These are phyloP conservation scores for Drosophila affinis DNA, from an alignment of 2,888 invertebrate species.

Conservation along the genomic window DNA sequence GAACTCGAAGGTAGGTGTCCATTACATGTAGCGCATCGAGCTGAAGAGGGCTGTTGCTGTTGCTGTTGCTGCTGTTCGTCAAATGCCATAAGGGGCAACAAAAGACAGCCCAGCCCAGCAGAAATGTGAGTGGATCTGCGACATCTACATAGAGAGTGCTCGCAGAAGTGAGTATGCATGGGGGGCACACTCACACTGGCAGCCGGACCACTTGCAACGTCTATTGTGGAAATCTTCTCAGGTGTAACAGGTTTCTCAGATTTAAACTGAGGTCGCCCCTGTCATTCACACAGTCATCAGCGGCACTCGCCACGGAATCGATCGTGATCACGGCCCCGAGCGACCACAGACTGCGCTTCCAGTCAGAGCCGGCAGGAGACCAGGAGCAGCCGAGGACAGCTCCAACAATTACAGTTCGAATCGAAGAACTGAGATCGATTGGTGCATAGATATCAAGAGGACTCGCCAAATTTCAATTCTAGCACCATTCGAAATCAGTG, in stretches of 20 bases:
- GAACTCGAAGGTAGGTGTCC: slow-evolving; percentile 23
- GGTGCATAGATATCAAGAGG: slow-evolving; percentile 79
- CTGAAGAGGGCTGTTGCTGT: slow-evolving; percentile 9
- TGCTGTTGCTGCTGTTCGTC: slow-evolving; percentile 1
- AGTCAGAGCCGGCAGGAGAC: slow-evolving; percentile 1
- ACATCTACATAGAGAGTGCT: slow-evolving; percentile 22
- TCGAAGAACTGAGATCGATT: slow-evolving; percentile 83
- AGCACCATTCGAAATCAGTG: slow-evolving; percentile 84
- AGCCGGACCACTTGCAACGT: slow-evolving; percentile 17
- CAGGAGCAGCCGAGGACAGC: slow-evolving; percentile 4
- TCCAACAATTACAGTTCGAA: slow-evolving; percentile 52
- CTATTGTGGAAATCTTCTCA: slow-evolving; percentile 82
- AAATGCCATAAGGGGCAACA: slow-evolving; percentile 41
- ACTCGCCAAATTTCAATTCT: slow-evolving; percentile 63
- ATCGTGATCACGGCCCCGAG: slow-evolving; percentile 29
- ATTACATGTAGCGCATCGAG: slow-evolving; percentile 53
- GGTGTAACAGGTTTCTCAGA: slow-evolving; percentile 83
- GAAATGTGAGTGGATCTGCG: slow-evolving; percentile 69
- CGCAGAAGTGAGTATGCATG: slow-evolving; percentile 22
- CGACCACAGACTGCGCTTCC: neutral
- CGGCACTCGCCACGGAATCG: slow-evolving; percentile 53
- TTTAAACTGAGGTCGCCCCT: slow-evolving; percentile 74
- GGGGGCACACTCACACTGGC: slow-evolving; percentile 4
- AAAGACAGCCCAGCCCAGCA: slow-evolving; percentile 43
- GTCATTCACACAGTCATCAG: slow-evolving; percentile 58